A percentile compares a stretch with the other conserved stretches of the same genome.
Conservation (phyloP, 2,888 invertebrate genomes). For the Tipula unca region DNA sequence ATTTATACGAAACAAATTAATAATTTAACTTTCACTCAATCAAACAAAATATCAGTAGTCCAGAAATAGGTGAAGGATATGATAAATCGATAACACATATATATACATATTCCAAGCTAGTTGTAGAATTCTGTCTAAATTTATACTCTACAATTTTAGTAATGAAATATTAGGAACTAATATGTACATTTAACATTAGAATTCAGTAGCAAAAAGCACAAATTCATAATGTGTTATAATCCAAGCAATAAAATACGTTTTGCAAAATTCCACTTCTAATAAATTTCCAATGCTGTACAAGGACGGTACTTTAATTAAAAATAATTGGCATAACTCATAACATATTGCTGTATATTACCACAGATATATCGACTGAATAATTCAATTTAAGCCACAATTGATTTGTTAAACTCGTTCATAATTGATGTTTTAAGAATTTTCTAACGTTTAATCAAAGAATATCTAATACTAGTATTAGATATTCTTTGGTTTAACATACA, state of each 20-base stretch:
- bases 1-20: too few relatives aligned
- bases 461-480: too few relatives aligned
- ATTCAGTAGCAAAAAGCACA: not conserved
- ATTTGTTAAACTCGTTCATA: not conserved
- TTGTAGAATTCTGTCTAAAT: too few relatives aligned
- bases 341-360: not conserved
- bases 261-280: not conserved
- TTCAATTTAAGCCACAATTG: too few relatives aligned
- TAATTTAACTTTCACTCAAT: too few relatives aligned
- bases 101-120: too few relatives aligned
- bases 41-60: too few relatives aligned
- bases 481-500: not conserved
- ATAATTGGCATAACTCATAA: not conserved
- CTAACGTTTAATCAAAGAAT: not conserved
- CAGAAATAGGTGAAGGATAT: too few relatives aligned
- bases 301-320: not conserved
- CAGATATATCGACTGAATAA: not conserved
- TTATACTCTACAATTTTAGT: too few relatives aligned
- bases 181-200: too few relatives aligned
- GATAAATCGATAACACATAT: too few relatives aligned
- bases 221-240: not conserved
- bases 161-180: too few relatives aligned
- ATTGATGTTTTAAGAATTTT: not conserved
- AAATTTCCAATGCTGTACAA: not conserved
- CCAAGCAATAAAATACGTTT: not conserved